Base-by-base conservation (phyloP, 2,113 vertebrate species). In the Calonectris borealis region DNA sequence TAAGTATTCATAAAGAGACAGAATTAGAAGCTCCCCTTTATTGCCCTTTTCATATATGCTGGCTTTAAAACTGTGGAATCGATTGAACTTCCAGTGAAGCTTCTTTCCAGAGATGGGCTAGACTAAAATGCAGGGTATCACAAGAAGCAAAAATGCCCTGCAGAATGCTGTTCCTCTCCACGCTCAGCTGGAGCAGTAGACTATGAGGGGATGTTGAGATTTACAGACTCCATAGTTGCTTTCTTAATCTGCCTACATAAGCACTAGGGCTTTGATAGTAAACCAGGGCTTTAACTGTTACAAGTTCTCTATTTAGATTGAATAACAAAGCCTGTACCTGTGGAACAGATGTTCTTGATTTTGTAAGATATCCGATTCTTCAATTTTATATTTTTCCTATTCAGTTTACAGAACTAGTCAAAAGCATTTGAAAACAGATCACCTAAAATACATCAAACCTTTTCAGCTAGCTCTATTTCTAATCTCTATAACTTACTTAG, bases 1-100 rank as follows among this genome's bases (percentile, higher is more conserved):
- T 95, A 96, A 96, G 86, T 95, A 94, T 97, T 96, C 78, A 95
- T 96, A 93, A 94, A 83, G 82, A 86, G 73, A 79, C 31, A 78
- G 91, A 96, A 93, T 95, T 97, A 94, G 90, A 92, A 83, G 61
- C 46, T 88, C 62, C 61, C 71, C 91, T 95, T 94, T 96, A 62
- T 90, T 94, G 52, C 16, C 7, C n/a, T 90, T 96, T 95, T 96
- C 32, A 75, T 88, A 64, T 95, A 31, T 19, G 16, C 69, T 91
- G 38, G 64, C 90, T 97, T 95, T 92, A 87, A 95, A 96, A 80
- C 73, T 84, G 61, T 79, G 44, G 71, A 90, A 92, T 20, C 84
- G 79, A 94, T 91, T 90, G 69, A 94, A 90, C 84, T 93, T 94
- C 44, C 55, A 94, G 31, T 71, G 69, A 90, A 91, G 31, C 44